These are phyloP conservation scores for Merluccius polli DNA, from an alignment of 2,797 vertebrate species.

Conservation along the genomic window DNA sequence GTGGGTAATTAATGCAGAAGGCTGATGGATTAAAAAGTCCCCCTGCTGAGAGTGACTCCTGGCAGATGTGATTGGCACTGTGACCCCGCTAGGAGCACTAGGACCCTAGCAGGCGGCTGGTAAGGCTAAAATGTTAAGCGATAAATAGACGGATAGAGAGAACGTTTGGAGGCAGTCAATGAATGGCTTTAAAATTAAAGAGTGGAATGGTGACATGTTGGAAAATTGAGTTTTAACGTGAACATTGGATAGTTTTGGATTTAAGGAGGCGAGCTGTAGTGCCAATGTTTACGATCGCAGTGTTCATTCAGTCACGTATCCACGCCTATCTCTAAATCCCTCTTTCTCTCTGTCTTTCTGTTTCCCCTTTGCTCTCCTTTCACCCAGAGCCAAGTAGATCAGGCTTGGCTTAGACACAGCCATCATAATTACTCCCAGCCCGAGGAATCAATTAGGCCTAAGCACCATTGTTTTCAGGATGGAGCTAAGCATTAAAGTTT, in stretches of 20 bases:
- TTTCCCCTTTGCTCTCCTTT: constrained; percentile 32
- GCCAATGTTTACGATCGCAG: constrained; percentile 15
- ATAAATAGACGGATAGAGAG: neutral
- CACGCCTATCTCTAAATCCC: constrained; percentile 33
- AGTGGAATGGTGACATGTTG: constrained; percentile 13
- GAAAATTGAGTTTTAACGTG: neutral
- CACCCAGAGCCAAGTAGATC: constrained; percentile 60
- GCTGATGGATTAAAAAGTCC: constrained; percentile 56
- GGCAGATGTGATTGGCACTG: constrained; percentile 38
- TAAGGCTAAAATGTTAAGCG: neutral
- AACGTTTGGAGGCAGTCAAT: neutral
- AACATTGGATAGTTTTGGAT: constrained; percentile 29
- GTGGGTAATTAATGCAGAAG: constrained; percentile 59
- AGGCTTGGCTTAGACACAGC: constrained; percentile 50
- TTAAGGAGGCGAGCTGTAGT: constrained; percentile 31
- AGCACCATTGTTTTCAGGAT: constrained; percentile 70
- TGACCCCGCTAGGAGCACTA: constrained; percentile 31
- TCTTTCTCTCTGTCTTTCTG: constrained; percentile 43
- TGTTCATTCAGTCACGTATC: constrained; percentile 39
- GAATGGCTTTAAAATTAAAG: neutral
- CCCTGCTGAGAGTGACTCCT: constrained; percentile 48
- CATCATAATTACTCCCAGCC: constrained; percentile 64
- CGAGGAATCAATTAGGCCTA: constrained; percentile 73
- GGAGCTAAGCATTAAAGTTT: constrained; percentile 73
- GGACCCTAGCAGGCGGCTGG: constrained; percentile 20